Conservation (phyloP, 92 coral and sea anemone genomes). For the Metridium senile region DNA sequence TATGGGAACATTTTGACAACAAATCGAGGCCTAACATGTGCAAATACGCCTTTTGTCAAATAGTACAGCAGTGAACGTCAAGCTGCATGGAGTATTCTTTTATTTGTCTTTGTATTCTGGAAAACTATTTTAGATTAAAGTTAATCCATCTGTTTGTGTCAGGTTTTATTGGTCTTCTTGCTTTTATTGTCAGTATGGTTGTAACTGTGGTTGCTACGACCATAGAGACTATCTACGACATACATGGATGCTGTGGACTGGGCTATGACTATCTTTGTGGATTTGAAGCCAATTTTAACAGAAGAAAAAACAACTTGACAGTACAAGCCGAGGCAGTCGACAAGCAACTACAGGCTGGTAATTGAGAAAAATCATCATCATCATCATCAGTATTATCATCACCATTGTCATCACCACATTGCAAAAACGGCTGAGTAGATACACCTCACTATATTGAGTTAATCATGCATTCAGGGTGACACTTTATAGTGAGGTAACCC, state of each 20-base stretch:
- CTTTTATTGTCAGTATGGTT: conserved; percentile 13
- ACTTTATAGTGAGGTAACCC: too few species aligned
- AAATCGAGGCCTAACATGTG: too few species aligned
- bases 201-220: conserved; percentile 17
- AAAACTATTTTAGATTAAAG: too few species aligned
- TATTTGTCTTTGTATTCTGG: too few species aligned
- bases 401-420: neutral
- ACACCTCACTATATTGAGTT: too few species aligned
- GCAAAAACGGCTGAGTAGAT: too few species aligned
- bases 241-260: conserved; percentile 33
- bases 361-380: neutral
- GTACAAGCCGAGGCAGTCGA: neutral
- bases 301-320: neutral
- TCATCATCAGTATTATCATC: neutral
- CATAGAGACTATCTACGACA: conserved; percentile 30
- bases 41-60: too few species aligned
- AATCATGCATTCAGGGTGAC: too few species aligned
- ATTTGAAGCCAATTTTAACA: conserved; percentile 19
- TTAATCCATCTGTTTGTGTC: neutral
- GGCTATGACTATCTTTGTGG: conserved; percentile 13
- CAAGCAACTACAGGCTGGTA: conserved; percentile 16
- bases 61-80: too few species aligned
- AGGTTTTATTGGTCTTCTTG: conserved; percentile 20
- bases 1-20: too few species aligned
- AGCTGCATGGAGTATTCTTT: too few species aligned